Evolutionary conservation across 2,888 invertebrate species (phyloP), one percentile per base, ranked within the genome.

Genomic region (Dorcus parallelipipedus): DNA sequence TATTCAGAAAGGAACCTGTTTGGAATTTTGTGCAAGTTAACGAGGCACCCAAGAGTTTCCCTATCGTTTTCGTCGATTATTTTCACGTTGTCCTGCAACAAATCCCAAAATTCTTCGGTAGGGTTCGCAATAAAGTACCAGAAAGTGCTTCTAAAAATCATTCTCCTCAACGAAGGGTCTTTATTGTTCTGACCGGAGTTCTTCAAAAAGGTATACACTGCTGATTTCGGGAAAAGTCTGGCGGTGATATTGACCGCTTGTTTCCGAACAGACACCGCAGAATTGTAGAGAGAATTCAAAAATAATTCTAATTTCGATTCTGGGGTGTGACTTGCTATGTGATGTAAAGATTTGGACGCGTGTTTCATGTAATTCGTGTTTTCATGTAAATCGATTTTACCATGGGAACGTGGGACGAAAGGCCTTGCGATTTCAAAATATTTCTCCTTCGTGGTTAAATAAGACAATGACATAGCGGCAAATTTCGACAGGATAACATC

Each of bases 251-350:
- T 42, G 6, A 64, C 49, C 9, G 50, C 48, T 41, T 60, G 59
- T 26, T 62, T 64, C n/a, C 54, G 49, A 5, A 58, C 47, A 5
- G 62, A 60, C 42, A 61, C 59, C 0, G 57, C 43, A 1, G 45
- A 42, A 33, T 56, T 10, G 4, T 8, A 39, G 43, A 64, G 55
- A 8, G 14, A 23, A 8, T 48, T 9, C 6, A 61, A 39, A 33
- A 51, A 40, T 2, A 9, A 1, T 0, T n/a, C 3, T 9, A 59
- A 23, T 20, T 55, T 20, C 3, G 40, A 38, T 52, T 64, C 64
- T 3, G 50, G 48, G 2, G 57, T 38, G 47, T 57, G 49, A 2
- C 38, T 14, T 8, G 39, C 39, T 8, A 54, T 9, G 0, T 52
- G 45, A 38, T 57, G 52, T n/a, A 61, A 49, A 0, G 60, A 48